These are phyloP conservation scores for Drosophila kanekoi DNA, from an alignment of 2,888 invertebrate species.

Conservation along the genomic window DNA sequence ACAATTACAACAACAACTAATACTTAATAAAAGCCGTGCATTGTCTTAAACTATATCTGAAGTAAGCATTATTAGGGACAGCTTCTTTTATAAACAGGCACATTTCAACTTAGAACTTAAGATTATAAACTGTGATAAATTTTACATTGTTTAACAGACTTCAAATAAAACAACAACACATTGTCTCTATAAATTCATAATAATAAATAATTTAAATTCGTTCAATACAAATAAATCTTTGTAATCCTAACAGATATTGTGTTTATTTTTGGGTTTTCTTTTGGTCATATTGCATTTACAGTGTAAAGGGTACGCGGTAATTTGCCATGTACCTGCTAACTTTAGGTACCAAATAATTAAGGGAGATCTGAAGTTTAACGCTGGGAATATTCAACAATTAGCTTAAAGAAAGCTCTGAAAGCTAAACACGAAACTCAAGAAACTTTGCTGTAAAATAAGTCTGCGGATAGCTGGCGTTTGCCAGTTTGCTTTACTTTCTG, in stretches of 20 bases:
- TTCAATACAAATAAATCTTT: constrained; percentile 76
- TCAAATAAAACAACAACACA: constrained; percentile 50
- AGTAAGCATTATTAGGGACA: constrained; percentile 25
- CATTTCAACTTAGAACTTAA: constrained; percentile 60
- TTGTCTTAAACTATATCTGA: constrained; percentile 49
- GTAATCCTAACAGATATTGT: constrained; percentile 53
- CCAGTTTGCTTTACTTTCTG: background rate
- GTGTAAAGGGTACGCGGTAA: background rate
- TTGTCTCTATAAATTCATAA: constrained; percentile 64
- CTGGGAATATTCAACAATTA: too few species aligned
- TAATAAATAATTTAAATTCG: constrained; percentile 69
- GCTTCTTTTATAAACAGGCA: constrained; percentile 54
- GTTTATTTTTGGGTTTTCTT: background rate
- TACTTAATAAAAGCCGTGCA: constrained; percentile 48
- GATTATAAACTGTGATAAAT: constrained; percentile 79
- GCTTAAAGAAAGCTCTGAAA: too few species aligned
- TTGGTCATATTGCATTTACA: background rate
- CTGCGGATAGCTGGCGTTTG: background rate
- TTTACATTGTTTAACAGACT: constrained; percentile 80
- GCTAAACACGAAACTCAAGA: too few species aligned
- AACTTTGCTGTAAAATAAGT: too few species aligned
- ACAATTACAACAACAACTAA: constrained; percentile 21
- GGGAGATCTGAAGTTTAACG: too few species aligned
- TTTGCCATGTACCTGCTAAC: background rate
- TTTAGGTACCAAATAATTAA: too few species aligned